Conservation (phyloP, 2,888 invertebrate genomes). For the Drosophila phalerata region DNA sequence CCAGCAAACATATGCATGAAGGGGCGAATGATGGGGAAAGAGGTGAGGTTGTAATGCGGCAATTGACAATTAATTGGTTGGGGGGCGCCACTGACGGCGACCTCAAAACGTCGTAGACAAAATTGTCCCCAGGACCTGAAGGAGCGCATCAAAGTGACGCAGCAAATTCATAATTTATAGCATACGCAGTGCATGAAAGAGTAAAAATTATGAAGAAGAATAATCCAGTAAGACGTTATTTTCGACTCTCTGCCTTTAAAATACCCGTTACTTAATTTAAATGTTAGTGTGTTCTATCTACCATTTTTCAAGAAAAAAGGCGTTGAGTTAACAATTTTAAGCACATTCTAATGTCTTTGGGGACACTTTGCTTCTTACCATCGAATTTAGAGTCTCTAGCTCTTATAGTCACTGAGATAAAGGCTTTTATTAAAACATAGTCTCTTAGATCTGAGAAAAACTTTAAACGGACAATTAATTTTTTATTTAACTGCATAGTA, state of each 20-base stretch:
- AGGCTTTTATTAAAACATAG: no score
- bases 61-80: slow-evolving; percentile 72
- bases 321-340: no score
- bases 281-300: no score
- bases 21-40: neutral
- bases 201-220: neutral
- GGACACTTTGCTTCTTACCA: no score
- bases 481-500: no score
- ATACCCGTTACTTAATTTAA: no score
- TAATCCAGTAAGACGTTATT: neutral
- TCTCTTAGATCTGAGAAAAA: no score
- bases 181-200: slow-evolving; percentile 57
- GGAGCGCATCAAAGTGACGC: slow-evolving; percentile 54
- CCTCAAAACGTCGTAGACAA: slow-evolving; percentile 35
- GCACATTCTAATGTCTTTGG: no score
- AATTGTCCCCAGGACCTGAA: slow-evolving; percentile 30
- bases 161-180: slow-evolving; percentile 72
- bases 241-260: neutral
- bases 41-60: slow-evolving; percentile 43
- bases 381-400: no score
- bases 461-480: no score
- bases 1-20: slow-evolving; percentile 51
- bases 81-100: slow-evolving; percentile 32
- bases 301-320: no score
- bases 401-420: no score